A percentile compares a stretch with the other conserved stretches of the same genome.
Evolutionary conservation across 2,888 invertebrate genomes (phyloP).

Genomic region (Petrophora chlorosata): DNA sequence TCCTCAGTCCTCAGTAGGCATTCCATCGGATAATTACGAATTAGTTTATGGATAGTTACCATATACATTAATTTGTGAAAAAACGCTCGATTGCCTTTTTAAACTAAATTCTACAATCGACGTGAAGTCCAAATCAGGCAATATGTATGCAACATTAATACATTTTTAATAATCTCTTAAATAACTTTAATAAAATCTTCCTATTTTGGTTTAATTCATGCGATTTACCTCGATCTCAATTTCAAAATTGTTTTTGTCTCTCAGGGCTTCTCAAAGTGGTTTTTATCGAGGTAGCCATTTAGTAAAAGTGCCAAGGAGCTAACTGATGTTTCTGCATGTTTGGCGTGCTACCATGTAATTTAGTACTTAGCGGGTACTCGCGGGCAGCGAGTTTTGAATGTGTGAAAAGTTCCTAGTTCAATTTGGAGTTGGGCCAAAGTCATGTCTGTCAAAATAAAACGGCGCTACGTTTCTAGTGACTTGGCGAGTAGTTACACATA

Average conservation of each 20-base stretch:
- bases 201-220: constrained; percentile 29
- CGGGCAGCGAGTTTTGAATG: constrained; percentile 44
- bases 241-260: constrained; percentile 23
- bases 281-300: constrained; percentile 5
- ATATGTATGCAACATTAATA: constrained; percentile 24
- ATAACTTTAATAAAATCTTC: constrained; percentile 33
- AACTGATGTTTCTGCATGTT: constrained; percentile 3
- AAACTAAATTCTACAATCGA: constrained; percentile 15
- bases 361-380: constrained; percentile 17
- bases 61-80: constrained; percentile 14
- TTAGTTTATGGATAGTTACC: constrained; percentile 16
- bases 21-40: constrained; percentile 20
- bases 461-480: constrained; percentile 46
- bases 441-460: constrained; percentile 53
- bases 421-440: constrained; percentile 64
- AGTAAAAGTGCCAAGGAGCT: constrained; percentile 1
- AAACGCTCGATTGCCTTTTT: constrained; percentile 20
- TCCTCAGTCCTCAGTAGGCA: not conserved
- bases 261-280: constrained; percentile 6
- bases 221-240: constrained; percentile 36
- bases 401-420: constrained; percentile 49
- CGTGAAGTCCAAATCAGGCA: constrained; percentile 23
- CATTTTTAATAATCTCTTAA: constrained; percentile 24
- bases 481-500: constrained; percentile 40
- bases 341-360: not conserved